Evolutionary conservation across 2,113 vertebrate genomes (phyloP), one percentile per base, ranked within the genome.

Genomic region (Hippocampus zosterae): DNA sequence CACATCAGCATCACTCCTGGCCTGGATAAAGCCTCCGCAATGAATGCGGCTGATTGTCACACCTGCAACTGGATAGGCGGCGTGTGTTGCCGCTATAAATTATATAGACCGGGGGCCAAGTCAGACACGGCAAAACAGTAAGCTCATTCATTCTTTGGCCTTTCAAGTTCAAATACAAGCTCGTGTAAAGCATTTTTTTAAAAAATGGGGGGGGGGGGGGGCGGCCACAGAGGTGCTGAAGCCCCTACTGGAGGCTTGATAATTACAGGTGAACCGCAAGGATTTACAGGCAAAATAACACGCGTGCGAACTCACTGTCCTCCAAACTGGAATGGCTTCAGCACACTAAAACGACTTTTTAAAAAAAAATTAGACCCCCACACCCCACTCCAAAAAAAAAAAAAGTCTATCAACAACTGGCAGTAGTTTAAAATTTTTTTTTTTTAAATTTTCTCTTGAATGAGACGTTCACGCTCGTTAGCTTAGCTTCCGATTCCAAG

Each of bases 251-350:
- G 90, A 87, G 86, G 83, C 83, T 77, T 73, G 80, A 80, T 91
- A 90, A 90, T 90, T 89, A 90, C 88, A 89, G 88, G 88, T 85
- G 86, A 89, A 87, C 85, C 88, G 78, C 88, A 83, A 88, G 77
- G 84, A 88, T 85, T 86, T 40, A 65, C 73, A 59, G 77, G 69
- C 82, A 79, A 76, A 78, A 84, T 67, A 80, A 81, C 81, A 78
- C 70, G 62, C 80, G 27, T 19, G 23, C 27, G 25, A 57, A 57
- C 55, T 57, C 55, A 57, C 53, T 56, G 25, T 57, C 56, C 56
- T 57, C n/a, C 56, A 27, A 57, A 57, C 12, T 8, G 6, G 75
- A 60, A 82, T 77, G 79, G 77, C 78, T 76, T 77, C 57, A 75
- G 60, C 71, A 21, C 44, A 67, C 16, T 48, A 37, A 53, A 46